Base-by-base conservation (phyloP, 2,797 vertebrate genomes). In the Phoeniculus purpureus region DNA sequence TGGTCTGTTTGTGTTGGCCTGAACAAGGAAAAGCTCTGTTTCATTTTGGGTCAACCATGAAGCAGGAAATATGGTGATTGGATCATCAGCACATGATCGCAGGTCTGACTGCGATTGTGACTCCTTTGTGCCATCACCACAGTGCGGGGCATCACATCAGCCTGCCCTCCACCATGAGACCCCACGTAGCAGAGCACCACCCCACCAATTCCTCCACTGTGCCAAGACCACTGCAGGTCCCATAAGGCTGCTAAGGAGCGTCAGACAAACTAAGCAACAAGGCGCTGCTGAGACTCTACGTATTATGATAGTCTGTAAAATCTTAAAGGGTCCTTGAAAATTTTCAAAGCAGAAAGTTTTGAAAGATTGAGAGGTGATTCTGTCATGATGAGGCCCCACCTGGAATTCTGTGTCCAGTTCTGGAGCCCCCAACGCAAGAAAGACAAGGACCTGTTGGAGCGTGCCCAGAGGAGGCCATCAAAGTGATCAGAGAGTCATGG, bases 251-350 rank as follows among this genome's bases (percentile, higher is more conserved):
- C 55, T 43, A 43, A 87, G 25, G 29, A 40, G 7, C 34, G 14
- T 10, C 27, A 40, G 19, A 55, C 5, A 34, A 43, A 60, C 23
- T 34, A 50, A n/a, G 7, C 0, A 4, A 87, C 66, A 60, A 55
- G 12, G 23, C 21, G 16, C 7, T 0, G 0, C 23, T 43, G 19
- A 1, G 0, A 51, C 61, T 17, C n/a, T 31, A 18, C 10, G 11
- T 18, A 29, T 3, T 15, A 26, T 3, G 15, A 9, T 50, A 29
- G 43, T 65, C n/a, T n/a, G 34, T 56, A 65, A 83, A 87, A 40
- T 26, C 27, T 82, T 32, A 26, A 27, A n/a, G 2, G 3, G 18
- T 27, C 12, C 15, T 59, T 71, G 27, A 65, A 83, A 67, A 15
- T 26, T 64, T 85, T 87, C 29, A 18, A 72, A 77, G 55, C 29